phyloP scores from a whole-genome alignment of 2,113 vertebrate species.

The Triplophysa dalaica region DNA sequence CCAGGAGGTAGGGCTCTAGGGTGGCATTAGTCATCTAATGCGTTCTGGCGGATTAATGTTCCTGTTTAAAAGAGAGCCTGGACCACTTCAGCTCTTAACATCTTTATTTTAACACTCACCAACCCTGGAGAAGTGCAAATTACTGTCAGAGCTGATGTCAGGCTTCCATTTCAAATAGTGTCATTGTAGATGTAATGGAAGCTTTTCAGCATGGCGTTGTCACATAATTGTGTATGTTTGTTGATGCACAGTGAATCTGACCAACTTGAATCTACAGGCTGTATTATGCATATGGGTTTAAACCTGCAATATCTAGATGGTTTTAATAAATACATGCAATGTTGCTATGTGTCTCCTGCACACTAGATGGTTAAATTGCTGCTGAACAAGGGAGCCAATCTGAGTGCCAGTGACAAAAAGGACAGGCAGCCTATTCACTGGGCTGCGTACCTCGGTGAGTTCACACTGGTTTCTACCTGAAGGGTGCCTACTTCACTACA shows the following conservation, averaged over 20 bases:
- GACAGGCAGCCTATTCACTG: constrained; percentile 93
- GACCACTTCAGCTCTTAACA: neutral
- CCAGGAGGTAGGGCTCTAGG: constrained; percentile 76
- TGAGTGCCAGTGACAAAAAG: constrained; percentile 90
- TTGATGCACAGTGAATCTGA: too few species aligned
- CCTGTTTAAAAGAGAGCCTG: neutral
- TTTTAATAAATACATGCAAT: neutral
- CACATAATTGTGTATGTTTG: too few species aligned
- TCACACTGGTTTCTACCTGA: neutral
- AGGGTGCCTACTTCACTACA: neutral
- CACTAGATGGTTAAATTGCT: constrained; percentile 90
- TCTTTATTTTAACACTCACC: neutral
- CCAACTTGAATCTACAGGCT: too few species aligned
- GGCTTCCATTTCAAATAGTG: neutral
- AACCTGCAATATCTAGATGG: neutral
- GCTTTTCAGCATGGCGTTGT: too few species aligned
- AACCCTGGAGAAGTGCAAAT: neutral
- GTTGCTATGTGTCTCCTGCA: neutral
- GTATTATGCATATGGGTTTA: too few species aligned
- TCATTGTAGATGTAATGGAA: neutral
- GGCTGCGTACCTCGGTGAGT: constrained; percentile 89
- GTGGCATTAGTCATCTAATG: constrained; percentile 20
- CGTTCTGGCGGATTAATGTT: neutral
- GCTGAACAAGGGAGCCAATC: constrained; percentile 87
- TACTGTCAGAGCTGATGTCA: neutral